Base-by-base conservation (phyloP, 2,888 invertebrate species). In the Microchrysa polita region DNA sequence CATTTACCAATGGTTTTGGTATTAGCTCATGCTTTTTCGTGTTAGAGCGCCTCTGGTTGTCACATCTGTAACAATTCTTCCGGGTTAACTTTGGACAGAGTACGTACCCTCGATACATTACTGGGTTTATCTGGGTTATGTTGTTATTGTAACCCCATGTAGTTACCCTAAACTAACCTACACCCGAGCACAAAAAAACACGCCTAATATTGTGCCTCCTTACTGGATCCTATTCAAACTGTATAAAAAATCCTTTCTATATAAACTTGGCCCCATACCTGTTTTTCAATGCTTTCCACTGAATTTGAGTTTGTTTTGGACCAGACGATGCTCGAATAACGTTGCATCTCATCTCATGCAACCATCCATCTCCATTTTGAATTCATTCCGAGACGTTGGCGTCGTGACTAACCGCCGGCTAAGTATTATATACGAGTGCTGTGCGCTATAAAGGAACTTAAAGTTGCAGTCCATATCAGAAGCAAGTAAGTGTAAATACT, bases 361-460 rank as follows among this genome's bases (percentile, higher is more conserved):
- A n/a, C 48, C 48, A 48, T 48, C 48, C 48, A 48, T 48, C 48
- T 48, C 48, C 48, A 48, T 48, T 48, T 48, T 48, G 48, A 48
- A 48, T 48, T 48, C 48, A 48, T 48, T 48, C 48, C 48, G 48
- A 48, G 48, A 48, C 48, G 48, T 48, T 12, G 48, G 16, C 48
- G 48, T 48, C 48, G 48, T n/a, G 48, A 48, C 48, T 48, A 48
- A 48, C 48, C 48, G 4, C 48, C 48, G 48, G 48, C 48, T 7
- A 48, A 48, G 16, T 48, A 48, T 48, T 48, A 48, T 48, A 48
- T 48, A 48, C 12, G 12, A 12, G 12, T 42, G 42, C n/a, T 42
- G 42, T n/a, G n/a, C n/a, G n/a, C n/a, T n/a, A n/a, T 42, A 12
- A 12, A 48, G 48, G 48, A 48, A 48, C 48, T 48, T 48, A 48